Evolutionary conservation across 2,797 vertebrate species (phyloP), one percentile per base, ranked within the genome.

Genomic region (Glossophaga mutica): DNA sequence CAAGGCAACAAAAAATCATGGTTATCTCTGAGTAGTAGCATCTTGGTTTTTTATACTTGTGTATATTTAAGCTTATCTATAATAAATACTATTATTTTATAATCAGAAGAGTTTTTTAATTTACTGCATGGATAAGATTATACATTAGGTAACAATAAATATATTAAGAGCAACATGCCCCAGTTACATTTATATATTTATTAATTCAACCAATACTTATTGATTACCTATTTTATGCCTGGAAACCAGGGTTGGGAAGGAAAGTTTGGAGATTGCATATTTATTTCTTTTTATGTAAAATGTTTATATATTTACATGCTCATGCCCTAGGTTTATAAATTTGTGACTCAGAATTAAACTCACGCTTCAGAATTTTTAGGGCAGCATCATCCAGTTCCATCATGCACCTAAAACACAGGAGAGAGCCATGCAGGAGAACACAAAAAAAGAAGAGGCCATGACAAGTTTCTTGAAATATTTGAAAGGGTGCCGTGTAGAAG

Each of bases 81-180:
- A 9, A 77, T 85, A 21, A 90, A 32, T 90, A 10, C 59, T 52
- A 84, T 73, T 81, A 76, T 77, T 90, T 94, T 79, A 74, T 79
- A 79, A 81, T 90, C 44, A 87, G 70, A 87, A 93, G 16, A 85
- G 0, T 57, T 90, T 93, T 93, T 62, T 16, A 59, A 94, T 87
- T 88, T 91, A 48, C 32, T 88, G 44, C 50, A 81, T 76, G 16
- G 10, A 81, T 37, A 79, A 87, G 24, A 67, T 83, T 77, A 52
- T 11, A 70, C 24, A 84, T 74, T 24, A 71, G 79, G 24, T 2
- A 71, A 52, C 15, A 39, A 59, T 78, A 74, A 88, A 77, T 68
- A 62, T 39, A 70, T 50, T 42, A 85, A 81, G 22, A 62, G 34
- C 24, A 79, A 9, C 8, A 48, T 34, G n/a, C 22, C 3, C 18